Evolutionary conservation across 2,888 invertebrate species (phyloP), one percentile per base, ranked within the genome.

Genomic region (Apodemia zela): DNA sequence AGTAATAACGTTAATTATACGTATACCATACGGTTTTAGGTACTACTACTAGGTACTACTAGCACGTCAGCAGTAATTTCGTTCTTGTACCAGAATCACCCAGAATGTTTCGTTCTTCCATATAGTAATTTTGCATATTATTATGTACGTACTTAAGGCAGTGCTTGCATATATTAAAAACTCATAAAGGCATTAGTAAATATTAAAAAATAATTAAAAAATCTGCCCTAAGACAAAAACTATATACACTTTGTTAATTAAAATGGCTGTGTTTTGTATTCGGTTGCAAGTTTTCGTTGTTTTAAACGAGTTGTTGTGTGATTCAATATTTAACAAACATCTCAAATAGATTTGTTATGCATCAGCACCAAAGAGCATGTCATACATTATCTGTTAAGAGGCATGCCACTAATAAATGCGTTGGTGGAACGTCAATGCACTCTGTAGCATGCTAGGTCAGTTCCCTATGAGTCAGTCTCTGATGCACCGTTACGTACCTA

Each of bases 371-470:
- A 78, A 82, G 81, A 79, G 83, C 80, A 83, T 84, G 81, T 79
- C 82, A 80, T 81, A 83, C 85, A 87, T 87, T 89, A 90, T 90
- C 89, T 88, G 74, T 80, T 75, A 84, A 85, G 84, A 86, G 86
- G 84, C 89, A 89, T 88, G 81, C 85, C 80, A 79, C 81, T 81
- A 88, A 89, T 90, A 90, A 87, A 87, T 86, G 84, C 83, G 81
- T 77, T 76, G 81, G 79, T 77, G 76, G 77, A 80, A 76, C 89
- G 90, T 91, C 90, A 90, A 90, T 88, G 90, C 89, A 90, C 90
- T 86, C 87, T 72, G 75, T 79, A 85, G 85, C 88, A 88, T 87
- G 88, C 84, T 90, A 91, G 91, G 91, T 90, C 91, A 91, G 91
- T 91, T 90, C 90, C 89, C 90, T 84, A 83, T 89, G 89, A 90